Percentiles rank a stretch among this genome's conserved stretches.
Conservation (phyloP, 2,797 vertebrate genomes). For the Distichodus sexfasciatus region DNA sequence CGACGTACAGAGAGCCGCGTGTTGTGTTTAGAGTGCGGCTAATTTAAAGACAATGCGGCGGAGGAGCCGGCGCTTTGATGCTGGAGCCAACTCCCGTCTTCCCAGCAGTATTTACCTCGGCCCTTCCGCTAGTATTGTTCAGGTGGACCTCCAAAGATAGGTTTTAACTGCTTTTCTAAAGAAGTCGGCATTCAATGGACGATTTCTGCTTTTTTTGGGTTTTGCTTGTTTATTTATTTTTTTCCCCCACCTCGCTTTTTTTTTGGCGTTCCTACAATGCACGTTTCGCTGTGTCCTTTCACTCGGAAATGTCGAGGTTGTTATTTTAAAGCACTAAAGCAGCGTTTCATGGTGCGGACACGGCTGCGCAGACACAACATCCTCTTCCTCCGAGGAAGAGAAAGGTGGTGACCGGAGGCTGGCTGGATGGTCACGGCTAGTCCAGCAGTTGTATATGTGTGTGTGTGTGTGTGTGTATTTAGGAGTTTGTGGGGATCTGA, state of each 20-base stretch:
- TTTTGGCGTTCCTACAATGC: slow-evolving; percentile 59
- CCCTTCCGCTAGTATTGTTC: slow-evolving; percentile 79
- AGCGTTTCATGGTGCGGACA: slow-evolving; percentile 69
- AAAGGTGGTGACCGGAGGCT: slow-evolving; percentile 61
- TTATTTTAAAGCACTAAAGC: slow-evolving; percentile 74
- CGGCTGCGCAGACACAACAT: slow-evolving; percentile 79
- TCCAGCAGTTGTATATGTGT: slow-evolving; percentile 32
- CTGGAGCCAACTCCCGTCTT: slow-evolving; percentile 67
- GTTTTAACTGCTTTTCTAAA: slow-evolving; percentile 60
- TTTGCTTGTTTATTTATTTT: slow-evolving; percentile 48
- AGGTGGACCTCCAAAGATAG: slow-evolving; percentile 71
- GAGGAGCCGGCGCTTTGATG: slow-evolving; percentile 72
- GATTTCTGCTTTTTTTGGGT: slow-evolving; percentile 61
- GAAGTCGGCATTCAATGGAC: slow-evolving; percentile 64
- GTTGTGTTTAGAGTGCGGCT: slow-evolving; percentile 65
- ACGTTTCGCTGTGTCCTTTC: slow-evolving; percentile 71
- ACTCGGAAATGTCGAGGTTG: slow-evolving; percentile 77
- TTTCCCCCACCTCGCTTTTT: too few species aligned
- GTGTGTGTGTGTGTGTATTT: slow-evolving; percentile 3
- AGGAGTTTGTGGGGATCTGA: slow-evolving; percentile 9
- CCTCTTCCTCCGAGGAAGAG: slow-evolving; percentile 87
- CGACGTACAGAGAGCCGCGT: slow-evolving; percentile 57
- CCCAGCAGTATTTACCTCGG: slow-evolving; percentile 70
- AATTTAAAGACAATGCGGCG: slow-evolving; percentile 75
- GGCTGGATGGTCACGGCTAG: slow-evolving; percentile 52